phyloP scores from a whole-genome alignment of 2,888 invertebrate species.

The Zaprionus obscuricornis region DNA sequence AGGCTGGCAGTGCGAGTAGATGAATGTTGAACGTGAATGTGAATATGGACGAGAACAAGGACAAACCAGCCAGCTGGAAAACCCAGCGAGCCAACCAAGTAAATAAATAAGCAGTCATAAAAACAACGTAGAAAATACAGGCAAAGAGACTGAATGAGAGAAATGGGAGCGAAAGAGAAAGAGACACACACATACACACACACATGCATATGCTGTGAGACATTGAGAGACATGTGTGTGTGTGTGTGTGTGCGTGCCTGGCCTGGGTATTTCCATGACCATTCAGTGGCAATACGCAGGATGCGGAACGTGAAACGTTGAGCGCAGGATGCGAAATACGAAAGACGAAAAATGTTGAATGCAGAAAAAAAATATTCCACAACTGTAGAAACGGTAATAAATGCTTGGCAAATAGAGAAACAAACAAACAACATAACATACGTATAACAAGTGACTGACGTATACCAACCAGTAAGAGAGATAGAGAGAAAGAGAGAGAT shows the following conservation, averaged over 20 bases:
- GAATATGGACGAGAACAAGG: conserved; percentile 19
- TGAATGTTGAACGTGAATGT: conserved; percentile 2
- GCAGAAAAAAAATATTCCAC: conserved; percentile 3
- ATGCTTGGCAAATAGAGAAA: conserved; percentile 61
- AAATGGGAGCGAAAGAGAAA: too few relatives aligned
- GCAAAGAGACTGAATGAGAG: conserved; percentile 12
- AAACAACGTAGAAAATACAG: conserved; percentile 42
- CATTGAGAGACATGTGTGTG: not conserved
- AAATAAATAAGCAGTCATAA: conserved; percentile 78
- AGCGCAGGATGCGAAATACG: conserved; percentile 3
- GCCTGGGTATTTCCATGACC: conserved; percentile 65
- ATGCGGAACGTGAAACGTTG: conserved; percentile 9
- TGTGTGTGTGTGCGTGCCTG: conserved; percentile 16
- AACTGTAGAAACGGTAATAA: conserved; percentile 57
- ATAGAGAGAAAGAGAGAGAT: not conserved
- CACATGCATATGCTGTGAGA: conserved; percentile 22
- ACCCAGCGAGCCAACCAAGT: conserved; percentile 68
- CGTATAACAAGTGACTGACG: not conserved
- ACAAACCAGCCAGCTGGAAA: conserved; percentile 70
- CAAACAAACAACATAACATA: conserved; percentile 28
- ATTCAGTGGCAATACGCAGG: conserved; percentile 28
- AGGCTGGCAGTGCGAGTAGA: not conserved
- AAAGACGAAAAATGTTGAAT: conserved; percentile 28
- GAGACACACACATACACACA: not conserved
- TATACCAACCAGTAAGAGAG: not conserved